A percentile compares a stretch with the other conserved stretches of the same genome.
These are phyloP conservation scores for Diplolepis rosae DNA, from an alignment of 2,888 invertebrate genomes.

Conservation along the genomic window DNA sequence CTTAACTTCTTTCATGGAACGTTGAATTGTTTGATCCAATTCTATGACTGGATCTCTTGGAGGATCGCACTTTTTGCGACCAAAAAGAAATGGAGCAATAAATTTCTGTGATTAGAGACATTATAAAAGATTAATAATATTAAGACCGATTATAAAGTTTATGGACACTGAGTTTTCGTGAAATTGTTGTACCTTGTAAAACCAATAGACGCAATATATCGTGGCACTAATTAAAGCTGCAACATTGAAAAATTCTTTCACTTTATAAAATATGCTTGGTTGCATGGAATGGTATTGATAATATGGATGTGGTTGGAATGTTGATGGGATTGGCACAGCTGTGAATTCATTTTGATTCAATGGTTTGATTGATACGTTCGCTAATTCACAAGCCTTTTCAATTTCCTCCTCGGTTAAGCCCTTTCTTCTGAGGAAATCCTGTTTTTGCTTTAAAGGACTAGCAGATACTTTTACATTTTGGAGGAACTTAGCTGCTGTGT, in stretches of 20 bases:
- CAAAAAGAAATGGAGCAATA: conserved; percentile 81
- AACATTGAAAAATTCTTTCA: conserved; percentile 83
- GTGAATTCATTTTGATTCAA: conserved; percentile 57
- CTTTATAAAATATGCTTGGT: conserved; percentile 73
- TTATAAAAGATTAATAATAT: background rate
- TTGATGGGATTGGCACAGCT: conserved; percentile 62
- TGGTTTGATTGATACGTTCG: conserved; percentile 59
- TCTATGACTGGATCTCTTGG: conserved; percentile 81
- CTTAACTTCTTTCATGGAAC: conserved; percentile 78
- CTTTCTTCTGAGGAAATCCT: conserved; percentile 85
- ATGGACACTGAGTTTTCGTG: background rate
- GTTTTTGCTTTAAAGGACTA: conserved; percentile 85
- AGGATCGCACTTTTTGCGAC: conserved; percentile 79
- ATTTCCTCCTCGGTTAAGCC: conserved; percentile 86
- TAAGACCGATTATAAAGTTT: background rate
- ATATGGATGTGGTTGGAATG: conserved; percentile 52
- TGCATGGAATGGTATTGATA: conserved; percentile 60
- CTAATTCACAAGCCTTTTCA: conserved; percentile 82
- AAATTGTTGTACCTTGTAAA: conserved; percentile 82
- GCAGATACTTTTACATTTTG: conserved; percentile 88
- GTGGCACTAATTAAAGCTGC: conserved; percentile 86
- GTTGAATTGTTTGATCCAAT: conserved; percentile 80
- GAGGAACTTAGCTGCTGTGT: conserved; percentile 89
- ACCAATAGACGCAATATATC: conserved; percentile 85
- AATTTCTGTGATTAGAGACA: conserved; percentile 75